Conservation (phyloP, 23 tunicate species). For the Phallusia fumigata region DNA sequence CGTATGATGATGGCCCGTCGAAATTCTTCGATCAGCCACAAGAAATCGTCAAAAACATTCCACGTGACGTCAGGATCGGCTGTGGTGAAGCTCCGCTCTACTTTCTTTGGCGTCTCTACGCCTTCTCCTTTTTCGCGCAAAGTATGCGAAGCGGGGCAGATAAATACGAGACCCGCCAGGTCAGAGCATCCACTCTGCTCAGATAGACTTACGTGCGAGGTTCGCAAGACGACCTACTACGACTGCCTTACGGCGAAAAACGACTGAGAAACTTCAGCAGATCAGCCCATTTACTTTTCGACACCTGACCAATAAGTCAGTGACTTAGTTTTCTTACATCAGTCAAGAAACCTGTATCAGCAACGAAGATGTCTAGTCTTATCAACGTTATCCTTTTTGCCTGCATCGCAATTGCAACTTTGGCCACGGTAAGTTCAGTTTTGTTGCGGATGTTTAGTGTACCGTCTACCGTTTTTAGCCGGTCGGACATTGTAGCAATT, state of each 20-base stretch:
- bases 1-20: not conserved
- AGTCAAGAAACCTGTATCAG: not conserved
- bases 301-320: slow-evolving; percentile 8
- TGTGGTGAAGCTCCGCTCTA: not conserved
- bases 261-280: slow-evolving; percentile 16
- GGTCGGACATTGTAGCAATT: not conserved
- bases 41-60: not conserved
- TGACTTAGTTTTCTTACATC: not conserved
- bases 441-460: not conserved
- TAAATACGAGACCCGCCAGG: not conserved
- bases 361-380: slow-evolving; percentile 13
- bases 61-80: not conserved
- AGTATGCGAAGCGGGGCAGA: not conserved
- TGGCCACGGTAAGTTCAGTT: not conserved
- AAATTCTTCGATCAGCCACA: not conserved
- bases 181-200: not conserved
- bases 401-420: not conserved
- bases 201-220: slow-evolving; percentile 4
- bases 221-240: slow-evolving; percentile 3
- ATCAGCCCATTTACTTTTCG: not conserved
- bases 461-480: not conserved
- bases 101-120: not conserved
- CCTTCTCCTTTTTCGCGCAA: not conserved
- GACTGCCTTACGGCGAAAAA: slow-evolving; percentile 23
- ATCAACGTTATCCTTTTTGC: not conserved